Conservation (phyloP, 2,888 invertebrate genomes). For the Enchytraeus crypticus region DNA sequence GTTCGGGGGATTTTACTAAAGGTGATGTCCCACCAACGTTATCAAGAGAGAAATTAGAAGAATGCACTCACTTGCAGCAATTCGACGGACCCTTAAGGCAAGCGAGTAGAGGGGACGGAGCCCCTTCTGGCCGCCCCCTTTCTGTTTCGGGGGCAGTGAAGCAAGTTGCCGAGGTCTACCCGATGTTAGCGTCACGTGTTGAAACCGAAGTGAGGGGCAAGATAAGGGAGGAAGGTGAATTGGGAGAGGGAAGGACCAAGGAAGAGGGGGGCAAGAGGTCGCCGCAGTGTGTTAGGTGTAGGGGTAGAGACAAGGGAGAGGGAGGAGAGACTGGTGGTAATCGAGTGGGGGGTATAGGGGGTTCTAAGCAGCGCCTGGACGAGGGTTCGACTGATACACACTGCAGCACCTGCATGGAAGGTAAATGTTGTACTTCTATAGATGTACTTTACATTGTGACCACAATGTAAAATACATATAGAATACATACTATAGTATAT, state of each 20-base stretch:
- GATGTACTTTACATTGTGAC: too few relatives aligned
- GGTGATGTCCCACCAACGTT: not conserved
- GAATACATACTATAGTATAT: too few relatives aligned
- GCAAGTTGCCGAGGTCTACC: not conserved
- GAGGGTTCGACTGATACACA: not conserved
- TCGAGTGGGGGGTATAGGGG: not conserved
- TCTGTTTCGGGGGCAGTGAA: not conserved
- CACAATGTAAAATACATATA: too few relatives aligned
- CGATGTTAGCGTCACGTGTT: not conserved
- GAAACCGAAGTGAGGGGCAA: not conserved
- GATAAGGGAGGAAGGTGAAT: not conserved
- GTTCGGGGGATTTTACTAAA: not conserved
- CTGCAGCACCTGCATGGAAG: constrained; percentile 14
- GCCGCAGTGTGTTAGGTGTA: not conserved
- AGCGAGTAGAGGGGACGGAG: not conserved
- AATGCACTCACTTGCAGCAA: not conserved
- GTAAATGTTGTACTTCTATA: not conserved
- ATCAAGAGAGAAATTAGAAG: not conserved
- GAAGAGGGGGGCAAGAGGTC: not conserved
- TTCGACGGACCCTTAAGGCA: too few relatives aligned
- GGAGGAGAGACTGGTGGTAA: not conserved
- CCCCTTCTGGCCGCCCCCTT: not conserved
- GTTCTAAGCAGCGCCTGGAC: not conserved
- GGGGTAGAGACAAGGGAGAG: too few relatives aligned
- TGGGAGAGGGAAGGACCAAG: not conserved